phyloP scores from a whole-genome alignment of 2,888 invertebrate genomes.

The Mythimna impura region DNA sequence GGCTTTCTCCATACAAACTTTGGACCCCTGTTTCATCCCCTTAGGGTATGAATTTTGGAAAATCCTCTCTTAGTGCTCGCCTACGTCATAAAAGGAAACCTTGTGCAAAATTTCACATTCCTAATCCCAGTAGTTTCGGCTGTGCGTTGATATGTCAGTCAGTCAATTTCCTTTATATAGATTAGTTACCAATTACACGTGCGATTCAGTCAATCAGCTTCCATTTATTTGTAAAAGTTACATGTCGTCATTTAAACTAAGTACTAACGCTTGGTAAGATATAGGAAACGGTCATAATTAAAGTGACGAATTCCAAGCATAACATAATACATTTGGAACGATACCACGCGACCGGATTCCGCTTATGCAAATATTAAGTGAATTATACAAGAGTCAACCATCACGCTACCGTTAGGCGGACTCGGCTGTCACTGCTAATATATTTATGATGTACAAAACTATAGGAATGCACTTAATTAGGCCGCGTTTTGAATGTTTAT shows the following conservation, averaged over 20 bases:
- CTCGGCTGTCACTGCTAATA: conserved; percentile 26
- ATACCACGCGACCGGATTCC: conserved; percentile 57
- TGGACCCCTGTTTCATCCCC: too few relatives aligned
- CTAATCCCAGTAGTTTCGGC: too few relatives aligned
- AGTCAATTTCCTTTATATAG: too few relatives aligned
- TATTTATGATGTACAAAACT: conserved; percentile 54
- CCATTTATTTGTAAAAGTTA: neutral
- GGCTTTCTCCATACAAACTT: too few relatives aligned
- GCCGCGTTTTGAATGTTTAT: conserved; percentile 11
- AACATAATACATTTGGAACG: conserved; percentile 48
- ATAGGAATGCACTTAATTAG: conserved; percentile 41
- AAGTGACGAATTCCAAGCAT: conserved; percentile 43
- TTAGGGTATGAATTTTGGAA: too few relatives aligned
- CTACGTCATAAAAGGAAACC: too few relatives aligned
- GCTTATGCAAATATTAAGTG: conserved; percentile 61
- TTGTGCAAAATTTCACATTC: too few relatives aligned
- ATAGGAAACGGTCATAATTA: conserved; percentile 1
- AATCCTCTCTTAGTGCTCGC: too few relatives aligned
- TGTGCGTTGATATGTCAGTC: too few relatives aligned
- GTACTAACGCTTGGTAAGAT: neutral
- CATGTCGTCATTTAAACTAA: neutral
- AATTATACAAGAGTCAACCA: conserved; percentile 55
- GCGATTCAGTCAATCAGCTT: neutral
- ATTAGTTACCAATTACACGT: neutral
- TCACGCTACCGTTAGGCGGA: conserved; percentile 65